Conservation (phyloP, 2,888 invertebrate species). For the Eumerus sabulonum region DNA sequence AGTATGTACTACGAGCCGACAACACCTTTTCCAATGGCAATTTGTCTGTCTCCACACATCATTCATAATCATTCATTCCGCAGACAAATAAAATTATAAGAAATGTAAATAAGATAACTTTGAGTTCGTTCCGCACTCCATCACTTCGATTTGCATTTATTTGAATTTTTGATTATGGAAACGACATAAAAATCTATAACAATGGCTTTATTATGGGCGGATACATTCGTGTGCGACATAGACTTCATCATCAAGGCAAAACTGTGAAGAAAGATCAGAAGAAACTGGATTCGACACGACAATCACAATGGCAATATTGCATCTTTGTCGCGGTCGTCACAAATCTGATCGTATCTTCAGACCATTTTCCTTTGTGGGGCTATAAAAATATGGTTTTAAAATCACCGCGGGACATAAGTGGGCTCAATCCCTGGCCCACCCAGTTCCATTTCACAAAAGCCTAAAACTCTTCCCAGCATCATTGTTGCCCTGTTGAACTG, state of each 20-base stretch:
- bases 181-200: conserved; percentile 61
- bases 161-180: conserved; percentile 59
- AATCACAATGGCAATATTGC: too few relatives aligned
- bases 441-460: conserved; percentile 18
- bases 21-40: too few relatives aligned
- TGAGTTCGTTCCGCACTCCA: conserved; percentile 38
- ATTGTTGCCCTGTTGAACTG: conserved; percentile 4
- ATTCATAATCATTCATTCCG: conserved; percentile 39
- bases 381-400: conserved; percentile 52
- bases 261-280: background rate
- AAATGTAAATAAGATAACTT: conserved; percentile 55
- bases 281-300: conserved; percentile 50
- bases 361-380: conserved; percentile 11
- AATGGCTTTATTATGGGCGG: conserved; percentile 66
- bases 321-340: conserved; percentile 25
- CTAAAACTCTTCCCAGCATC: conserved; percentile 12
- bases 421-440: conserved; percentile 51
- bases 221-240: conserved; percentile 32
- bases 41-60: conserved; percentile 17
- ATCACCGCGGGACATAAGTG: conserved; percentile 58
- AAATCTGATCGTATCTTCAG: conserved; percentile 12
- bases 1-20: too few relatives aligned
- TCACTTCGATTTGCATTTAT: conserved; percentile 61
- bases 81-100: conserved; percentile 44
- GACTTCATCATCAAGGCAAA: background rate